Base-by-base conservation (phyloP, 2,888 invertebrate species). In the Kryphioiulus occultus region DNA sequence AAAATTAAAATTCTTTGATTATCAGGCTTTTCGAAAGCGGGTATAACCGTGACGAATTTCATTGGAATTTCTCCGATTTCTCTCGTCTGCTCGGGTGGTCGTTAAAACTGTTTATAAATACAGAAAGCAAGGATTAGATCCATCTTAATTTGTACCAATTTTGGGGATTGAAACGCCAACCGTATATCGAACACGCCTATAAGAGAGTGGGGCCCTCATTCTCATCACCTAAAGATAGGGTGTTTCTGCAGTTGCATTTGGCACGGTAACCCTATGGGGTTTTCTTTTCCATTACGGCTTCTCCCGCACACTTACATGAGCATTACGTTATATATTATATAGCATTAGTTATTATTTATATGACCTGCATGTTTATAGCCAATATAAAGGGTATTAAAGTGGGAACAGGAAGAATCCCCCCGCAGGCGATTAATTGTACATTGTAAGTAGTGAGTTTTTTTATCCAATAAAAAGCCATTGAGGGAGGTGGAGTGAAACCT, bases 1-100 rank as follows among this genome's bases (percentile, higher is more conserved):
- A 53, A 53, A 53, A 53, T 53, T 53, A 53, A 53, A 53, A 53
- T 53, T 53, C 53, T 53, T 53, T 53, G 53, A 53, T 53, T 53
- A 53, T 53, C 53, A 19, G 15, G 53, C 19, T 53, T 53, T 53
- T 53, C 53, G 19, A 53, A 53, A 53, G 19, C 53, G 19, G 0
- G 53, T 53, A 53, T 53, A 53, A 19, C 19, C 53, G 19, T 53
- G 53, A 53, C 53, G 53, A 53, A 53, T 53, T 53, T 53, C 19
- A 19, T 19, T 53, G 53, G 53, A 53, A 53, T 53, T 53, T 53
- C 53, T 17, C 53, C 53, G 12, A 53, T 53, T 53, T 53, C 53
- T 19, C 53, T 19, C 53, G 53, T 53, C 53, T 53, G 53, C 53
- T 53, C 19, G 19, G 53, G 53, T 53, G 53, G 53, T 53, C 53